Conservation (phyloP, 2,797 vertebrate species). For the Gallirallus australis region DNA sequence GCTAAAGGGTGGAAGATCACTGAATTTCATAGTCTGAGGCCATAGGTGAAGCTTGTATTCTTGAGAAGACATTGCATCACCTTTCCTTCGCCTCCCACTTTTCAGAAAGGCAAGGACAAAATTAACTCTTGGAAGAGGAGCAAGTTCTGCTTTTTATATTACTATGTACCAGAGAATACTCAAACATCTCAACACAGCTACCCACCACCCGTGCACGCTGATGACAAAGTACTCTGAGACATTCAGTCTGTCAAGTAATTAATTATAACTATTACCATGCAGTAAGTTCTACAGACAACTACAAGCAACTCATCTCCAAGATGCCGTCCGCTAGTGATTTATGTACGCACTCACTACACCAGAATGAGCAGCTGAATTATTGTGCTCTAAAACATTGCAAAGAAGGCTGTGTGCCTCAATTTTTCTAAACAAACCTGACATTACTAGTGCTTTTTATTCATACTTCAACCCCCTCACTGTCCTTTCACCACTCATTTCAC, state of each 20-base stretch:
- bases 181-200: background rate
- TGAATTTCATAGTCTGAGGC: background rate
- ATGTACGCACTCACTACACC: background rate
- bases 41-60: background rate
- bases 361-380: conserved; percentile 36
- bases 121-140: conserved; percentile 20
- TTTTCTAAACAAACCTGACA: conserved; percentile 3
- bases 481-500: background rate
- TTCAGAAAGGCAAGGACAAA: conserved; percentile 32
- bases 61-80: background rate
- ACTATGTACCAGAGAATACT: background rate
- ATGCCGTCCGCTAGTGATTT: conserved; percentile 1
- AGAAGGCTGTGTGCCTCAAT: background rate
- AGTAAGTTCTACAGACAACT: conserved; percentile 3
- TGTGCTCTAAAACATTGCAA: conserved; percentile 24
- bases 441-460: background rate
- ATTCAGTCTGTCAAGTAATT: conserved; percentile 39
- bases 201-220: background rate
- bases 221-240: conserved; percentile 39
- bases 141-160: background rate
- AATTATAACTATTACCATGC: conserved; percentile 30
- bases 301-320: conserved; percentile 18
- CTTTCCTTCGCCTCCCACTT: background rate
- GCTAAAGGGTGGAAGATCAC: background rate
- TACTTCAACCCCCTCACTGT: background rate